Evolutionary conservation across 2,888 invertebrate species (phyloP).

Genomic region (Acanthosepion lycidas): DNA sequence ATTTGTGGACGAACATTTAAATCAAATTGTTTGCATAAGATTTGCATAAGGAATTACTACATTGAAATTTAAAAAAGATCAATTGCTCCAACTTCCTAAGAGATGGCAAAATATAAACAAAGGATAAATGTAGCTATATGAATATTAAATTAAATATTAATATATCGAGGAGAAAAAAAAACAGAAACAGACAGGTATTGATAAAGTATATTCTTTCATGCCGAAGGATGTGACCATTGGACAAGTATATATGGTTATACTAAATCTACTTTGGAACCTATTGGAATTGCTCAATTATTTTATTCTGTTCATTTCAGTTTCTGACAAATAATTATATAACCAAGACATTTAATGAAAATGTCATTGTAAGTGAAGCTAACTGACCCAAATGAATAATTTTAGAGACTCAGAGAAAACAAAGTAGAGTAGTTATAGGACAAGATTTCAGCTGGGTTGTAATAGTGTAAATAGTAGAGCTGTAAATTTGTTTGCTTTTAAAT

Average conservation of each 20-base stretch:
- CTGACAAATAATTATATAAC: neutral
- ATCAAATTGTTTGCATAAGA: neutral
- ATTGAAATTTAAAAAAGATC: neutral
- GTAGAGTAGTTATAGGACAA: neutral
- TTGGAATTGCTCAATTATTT: neutral
- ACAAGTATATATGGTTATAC: neutral
- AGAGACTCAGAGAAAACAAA: neutral
- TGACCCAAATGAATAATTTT: slow-evolving; percentile 4
- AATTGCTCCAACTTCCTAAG: neutral
- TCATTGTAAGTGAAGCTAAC: neutral
- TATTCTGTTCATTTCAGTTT: neutral
- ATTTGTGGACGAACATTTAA: neutral
- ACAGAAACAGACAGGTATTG: no score
- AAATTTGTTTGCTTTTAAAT: neutral
- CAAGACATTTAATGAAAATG: neutral
- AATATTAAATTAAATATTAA: no score
- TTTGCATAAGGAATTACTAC: no score
- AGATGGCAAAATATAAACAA: no score
- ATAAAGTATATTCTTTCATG: neutral
- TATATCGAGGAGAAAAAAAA: no score
- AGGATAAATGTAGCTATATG: no score
- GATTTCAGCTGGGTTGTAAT: neutral
- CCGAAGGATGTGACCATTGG: neutral
- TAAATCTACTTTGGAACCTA: neutral
- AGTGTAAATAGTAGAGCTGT: neutral